Base-by-base conservation (phyloP, 2,797 vertebrate species). In the Pseudomugil tenellus region DNA sequence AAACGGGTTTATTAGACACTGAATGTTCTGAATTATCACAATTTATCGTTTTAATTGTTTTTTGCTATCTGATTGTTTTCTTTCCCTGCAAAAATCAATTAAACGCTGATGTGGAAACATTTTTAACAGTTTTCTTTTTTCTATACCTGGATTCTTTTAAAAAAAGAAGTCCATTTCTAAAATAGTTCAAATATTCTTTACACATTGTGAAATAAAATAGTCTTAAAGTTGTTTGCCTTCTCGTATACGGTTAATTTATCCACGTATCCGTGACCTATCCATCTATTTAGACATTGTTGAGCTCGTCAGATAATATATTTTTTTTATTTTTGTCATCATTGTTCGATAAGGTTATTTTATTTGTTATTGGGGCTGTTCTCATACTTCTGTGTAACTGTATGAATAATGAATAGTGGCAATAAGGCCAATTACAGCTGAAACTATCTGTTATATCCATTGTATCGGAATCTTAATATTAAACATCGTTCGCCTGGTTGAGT, bases 391-490 rank as follows among this genome's bases (percentile, higher is more conserved):
- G 12, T 13, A 13, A 23, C 21, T 19, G 8, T 23, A 49, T 49
- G 11, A 49, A 13, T 39, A 49, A 25, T 26, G n/a, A 3, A 19
- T 46, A 19, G 5, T 48, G 23, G 37, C 12, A 13, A 51, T 25
- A 12, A 51, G 48, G 23, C 48, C 48, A 23, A 25, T 51, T 25
- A 51, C 48, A 25, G 23, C 23, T 25, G 21, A 51, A 13, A 51
- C 48, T 51, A 25, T 51, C 48, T 4, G 23, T 51, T 51, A 51
- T 26, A 26, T 48, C 46, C 46, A 49, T 21, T 25, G 23, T 48
- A 48, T 25, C 21, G 23, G 48, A 25, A 51, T 23, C 23, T 29
- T 51, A 51, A 63, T 54, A 48, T 67, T 35, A 49, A 34, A 67
- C 21, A 19, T 34, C 48, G 53, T 48, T n/a, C 29, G 29, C 28